These are phyloP conservation scores for Eupeodes latifasciatus DNA, from an alignment of 2,888 invertebrate species.

Conservation along the genomic window DNA sequence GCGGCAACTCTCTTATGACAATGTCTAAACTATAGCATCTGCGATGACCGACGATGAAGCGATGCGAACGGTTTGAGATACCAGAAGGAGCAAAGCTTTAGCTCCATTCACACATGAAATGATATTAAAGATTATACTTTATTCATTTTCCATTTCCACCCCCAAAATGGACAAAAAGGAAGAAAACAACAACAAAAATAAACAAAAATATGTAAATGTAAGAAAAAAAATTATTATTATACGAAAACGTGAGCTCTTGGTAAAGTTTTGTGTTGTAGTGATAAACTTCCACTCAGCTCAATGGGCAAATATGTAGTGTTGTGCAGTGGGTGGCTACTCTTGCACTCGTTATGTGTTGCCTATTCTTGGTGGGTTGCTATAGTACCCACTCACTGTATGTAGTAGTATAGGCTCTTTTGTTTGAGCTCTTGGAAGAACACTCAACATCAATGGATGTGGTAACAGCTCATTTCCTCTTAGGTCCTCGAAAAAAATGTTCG, in stretches of 20 bases:
- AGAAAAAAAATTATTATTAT: slow-evolving; percentile 24
- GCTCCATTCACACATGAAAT: slow-evolving; percentile 55
- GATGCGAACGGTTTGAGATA: background rate
- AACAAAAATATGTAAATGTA: slow-evolving; percentile 48
- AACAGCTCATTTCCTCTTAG: slow-evolving; percentile 74
- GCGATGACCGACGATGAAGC: background rate
- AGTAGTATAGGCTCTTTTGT: slow-evolving; percentile 61
- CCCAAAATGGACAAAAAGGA: slow-evolving; percentile 27
- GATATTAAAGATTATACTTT: slow-evolving; percentile 35
- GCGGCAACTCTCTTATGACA: background rate
- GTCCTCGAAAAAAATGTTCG: slow-evolving; percentile 45
- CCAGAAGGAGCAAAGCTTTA: slow-evolving; percentile 12
- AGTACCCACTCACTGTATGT: slow-evolving; percentile 19
- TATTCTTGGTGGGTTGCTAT: slow-evolving; percentile 50
- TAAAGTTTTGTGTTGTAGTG: slow-evolving; percentile 73
- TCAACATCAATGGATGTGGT: slow-evolving; percentile 70
- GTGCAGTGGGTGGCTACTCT: slow-evolving; percentile 30
- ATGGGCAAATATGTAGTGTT: slow-evolving; percentile 43
- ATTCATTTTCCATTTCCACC: slow-evolving; percentile 43
- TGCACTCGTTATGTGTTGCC: slow-evolving; percentile 39
- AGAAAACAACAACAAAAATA: slow-evolving; percentile 13
- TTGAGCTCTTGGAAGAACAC: slow-evolving; percentile 69
- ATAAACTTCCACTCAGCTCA: slow-evolving; percentile 74
- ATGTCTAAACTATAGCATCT: background rate
- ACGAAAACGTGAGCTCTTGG: slow-evolving; percentile 74